Evolutionary conservation across 2,888 invertebrate genomes (phyloP).

Genomic region (Euspilapteryx auroguttella): DNA sequence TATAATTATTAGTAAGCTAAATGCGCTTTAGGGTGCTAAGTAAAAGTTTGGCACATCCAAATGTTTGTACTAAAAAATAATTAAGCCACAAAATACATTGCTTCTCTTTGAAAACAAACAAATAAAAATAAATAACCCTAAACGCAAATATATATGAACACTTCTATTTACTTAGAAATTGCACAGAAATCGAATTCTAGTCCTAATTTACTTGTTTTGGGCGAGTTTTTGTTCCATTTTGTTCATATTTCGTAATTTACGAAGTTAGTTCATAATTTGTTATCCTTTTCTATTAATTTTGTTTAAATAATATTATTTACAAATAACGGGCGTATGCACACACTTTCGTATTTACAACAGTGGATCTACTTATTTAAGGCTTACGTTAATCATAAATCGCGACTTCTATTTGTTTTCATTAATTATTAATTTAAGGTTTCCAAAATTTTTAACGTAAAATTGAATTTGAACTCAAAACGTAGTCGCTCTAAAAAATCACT

Average conservation of each 20-base stretch:
- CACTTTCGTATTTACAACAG: slow-evolving; percentile 41
- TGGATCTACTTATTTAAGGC: slow-evolving; percentile 39
- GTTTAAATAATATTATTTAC: slow-evolving; percentile 35
- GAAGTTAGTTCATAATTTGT: too few species aligned
- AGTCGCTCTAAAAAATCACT: slow-evolving; percentile 13
- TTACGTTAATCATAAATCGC: slow-evolving; percentile 21
- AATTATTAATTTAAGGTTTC: slow-evolving; percentile 6
- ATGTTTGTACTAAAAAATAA: slow-evolving; percentile 32
- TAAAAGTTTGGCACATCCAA: slow-evolving; percentile 53
- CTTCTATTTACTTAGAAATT: slow-evolving; percentile 24
- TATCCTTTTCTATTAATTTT: slow-evolving; percentile 25
- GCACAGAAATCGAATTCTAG: slow-evolving; percentile 35
- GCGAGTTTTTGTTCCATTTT: slow-evolving; percentile 58
- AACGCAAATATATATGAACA: neutral
- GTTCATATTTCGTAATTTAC: slow-evolving; percentile 35
- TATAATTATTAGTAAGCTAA: too few species aligned
- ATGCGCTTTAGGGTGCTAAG: slow-evolving; percentile 42
- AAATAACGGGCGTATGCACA: slow-evolving; percentile 12
- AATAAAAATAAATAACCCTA: slow-evolving; percentile 31
- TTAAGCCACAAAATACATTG: slow-evolving; percentile 42
- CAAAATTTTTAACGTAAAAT: slow-evolving; percentile 8
- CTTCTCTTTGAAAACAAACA: slow-evolving; percentile 38
- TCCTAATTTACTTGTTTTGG: slow-evolving; percentile 40
- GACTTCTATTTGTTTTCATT: slow-evolving; percentile 11
- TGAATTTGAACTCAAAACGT: slow-evolving; percentile 3